Percentiles rank a stretch among this genome's conserved stretches.
These are phyloP conservation scores for Acrocephalus kingi DNA, from an alignment of 2,113 vertebrate genomes.

Conservation along the genomic window DNA sequence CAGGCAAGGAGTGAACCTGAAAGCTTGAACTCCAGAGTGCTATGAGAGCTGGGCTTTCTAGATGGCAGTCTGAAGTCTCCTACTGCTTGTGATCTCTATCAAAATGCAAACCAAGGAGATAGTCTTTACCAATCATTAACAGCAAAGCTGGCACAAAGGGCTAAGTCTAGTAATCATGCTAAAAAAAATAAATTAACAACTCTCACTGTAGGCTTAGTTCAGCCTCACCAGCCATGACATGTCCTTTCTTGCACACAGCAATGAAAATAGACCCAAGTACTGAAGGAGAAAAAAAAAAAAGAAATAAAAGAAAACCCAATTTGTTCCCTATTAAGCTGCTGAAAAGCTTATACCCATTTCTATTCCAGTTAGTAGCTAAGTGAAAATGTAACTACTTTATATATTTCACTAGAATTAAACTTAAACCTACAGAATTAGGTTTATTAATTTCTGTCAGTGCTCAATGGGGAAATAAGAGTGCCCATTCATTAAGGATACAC, in stretches of 20 bases:
- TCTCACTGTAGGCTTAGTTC: conserved; percentile 33
- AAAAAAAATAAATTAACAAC: conserved; percentile 24
- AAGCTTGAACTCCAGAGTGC: background rate
- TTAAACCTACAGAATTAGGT: conserved; percentile 88
- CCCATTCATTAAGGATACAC: conserved; percentile 83
- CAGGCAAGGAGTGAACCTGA: background rate
- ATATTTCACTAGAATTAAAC: conserved; percentile 88
- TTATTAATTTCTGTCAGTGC: conserved; percentile 88
- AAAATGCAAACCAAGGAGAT: conserved; percentile 72
- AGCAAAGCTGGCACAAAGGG: conserved; percentile 60
- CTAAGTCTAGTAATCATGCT: conserved; percentile 65
- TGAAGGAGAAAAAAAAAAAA: background rate
- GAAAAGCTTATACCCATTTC: conserved; percentile 70
- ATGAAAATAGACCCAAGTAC: conserved; percentile 32
- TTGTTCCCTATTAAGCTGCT: conserved; percentile 69
- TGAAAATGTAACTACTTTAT: conserved; percentile 85
- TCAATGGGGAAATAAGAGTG: conserved; percentile 83
- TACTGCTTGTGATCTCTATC: conserved; percentile 53
- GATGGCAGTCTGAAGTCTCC: conserved; percentile 51
- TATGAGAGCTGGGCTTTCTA: conserved; percentile 16
- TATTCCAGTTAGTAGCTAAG: conserved; percentile 76
- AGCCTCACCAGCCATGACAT: conserved; percentile 17
- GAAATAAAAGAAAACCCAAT: conserved; percentile 61
- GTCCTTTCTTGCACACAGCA: conserved; percentile 39
- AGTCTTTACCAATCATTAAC: conserved; percentile 75